Percentiles rank a stretch among this genome's conserved stretches.
phyloP scores from a whole-genome alignment of 2,113 vertebrate species.

The Vulpes ferrilata region DNA sequence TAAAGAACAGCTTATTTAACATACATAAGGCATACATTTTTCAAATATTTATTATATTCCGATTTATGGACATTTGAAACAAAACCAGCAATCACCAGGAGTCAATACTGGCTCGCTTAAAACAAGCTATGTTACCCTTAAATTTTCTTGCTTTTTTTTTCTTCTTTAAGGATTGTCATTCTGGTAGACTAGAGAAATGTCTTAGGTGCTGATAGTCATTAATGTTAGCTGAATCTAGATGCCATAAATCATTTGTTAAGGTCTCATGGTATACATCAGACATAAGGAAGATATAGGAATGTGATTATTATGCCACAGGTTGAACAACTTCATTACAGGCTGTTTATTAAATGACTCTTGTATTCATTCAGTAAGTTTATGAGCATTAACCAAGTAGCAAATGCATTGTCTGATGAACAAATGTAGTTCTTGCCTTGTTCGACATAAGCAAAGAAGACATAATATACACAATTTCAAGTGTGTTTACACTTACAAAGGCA shows the following conservation, averaged over 20 bases:
- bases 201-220: neutral
- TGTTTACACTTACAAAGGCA: neutral
- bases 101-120: neutral
- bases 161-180: neutral
- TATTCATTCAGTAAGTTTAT: neutral
- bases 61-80: neutral
- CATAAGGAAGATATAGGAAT: neutral
- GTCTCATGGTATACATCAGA: neutral
- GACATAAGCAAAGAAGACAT: neutral
- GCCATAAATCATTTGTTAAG: neutral
- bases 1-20: constrained; percentile 16
- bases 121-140: neutral
- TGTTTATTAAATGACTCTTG: neutral
- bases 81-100: neutral
- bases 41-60: neutral
- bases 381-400: neutral
- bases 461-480: neutral
- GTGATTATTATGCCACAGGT: neutral
- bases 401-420: neutral
- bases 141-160: neutral
- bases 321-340: neutral
- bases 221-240: constrained; percentile 18
- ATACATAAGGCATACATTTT: neutral
- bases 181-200: neutral
- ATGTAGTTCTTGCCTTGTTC: neutral